Base-by-base conservation (phyloP, 2,113 vertebrate genomes). In the Balaeniceps rex region DNA sequence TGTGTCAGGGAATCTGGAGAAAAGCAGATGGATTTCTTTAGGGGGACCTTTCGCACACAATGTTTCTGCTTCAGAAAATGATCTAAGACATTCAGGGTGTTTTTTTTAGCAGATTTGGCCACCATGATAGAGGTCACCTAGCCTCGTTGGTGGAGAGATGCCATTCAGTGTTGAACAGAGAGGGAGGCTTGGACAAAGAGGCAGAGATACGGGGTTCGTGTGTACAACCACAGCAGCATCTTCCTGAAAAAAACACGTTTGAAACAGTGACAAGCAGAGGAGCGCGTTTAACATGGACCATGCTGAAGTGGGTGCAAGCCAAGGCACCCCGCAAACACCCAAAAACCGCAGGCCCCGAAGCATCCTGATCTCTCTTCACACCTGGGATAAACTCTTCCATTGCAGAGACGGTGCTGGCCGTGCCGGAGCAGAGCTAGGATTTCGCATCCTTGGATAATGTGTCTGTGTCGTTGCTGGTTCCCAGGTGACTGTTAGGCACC, bases 321-420 rank as follows among this genome's bases (percentile, higher is more conserved):
- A 70, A 52, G 46, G 66, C 78, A 66, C 65, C 2, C 65, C 2
- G 2, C 65, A 34, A 81, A 54, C 76, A 55, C n/a, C n/a, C 54
- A 31, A 40, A 38, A 61, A 49, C 84, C 49, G 54, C 3, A 0
- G 66, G 44, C 15, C 23, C 38, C 2, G 7, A 34, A 85, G 87
- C 46, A 36, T 11, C 54, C 75, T 55, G 65, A 38, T 19, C 51
- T 60, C n/a, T 75, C 65, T 40, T 38, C 51, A 42, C 21, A 11
- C 0, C 6, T 5, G 18, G 58, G 54, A 38, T 9, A 44, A 81
- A 29, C 38, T 24, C 51, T 77, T 33, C 65, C 10, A 4, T 66
- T 1, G 0, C 0, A 0, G 71, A 61, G 26, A 64, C 0, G 19
- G 46, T 12, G 81, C 7, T 51, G 61, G 22, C 21, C 2, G 0